A percentile compares a stretch with the other conserved stretches of the same genome.
These are phyloP conservation scores for Parapsyche elsis DNA, from an alignment of 1,140 invertebrate species.

Conservation along the genomic window DNA sequence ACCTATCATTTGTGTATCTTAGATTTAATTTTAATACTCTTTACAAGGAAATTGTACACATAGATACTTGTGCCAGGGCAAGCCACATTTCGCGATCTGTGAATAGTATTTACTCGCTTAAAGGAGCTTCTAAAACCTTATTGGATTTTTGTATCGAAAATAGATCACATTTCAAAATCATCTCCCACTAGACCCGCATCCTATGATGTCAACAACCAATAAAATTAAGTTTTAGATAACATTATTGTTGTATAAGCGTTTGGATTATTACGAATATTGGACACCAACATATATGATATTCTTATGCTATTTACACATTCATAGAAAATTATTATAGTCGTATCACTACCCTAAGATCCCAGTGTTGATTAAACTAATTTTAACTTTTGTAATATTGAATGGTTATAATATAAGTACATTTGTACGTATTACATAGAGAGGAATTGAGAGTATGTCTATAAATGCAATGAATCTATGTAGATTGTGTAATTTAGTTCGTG, in stretches of 20 bases:
- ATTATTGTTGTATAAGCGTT: slow-evolving; percentile 37
- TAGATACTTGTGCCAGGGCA: neutral
- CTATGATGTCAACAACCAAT: neutral
- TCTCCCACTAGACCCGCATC: neutral
- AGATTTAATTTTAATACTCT: no score
- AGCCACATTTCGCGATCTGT: neutral
- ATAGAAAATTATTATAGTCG: slow-evolving; percentile 46
- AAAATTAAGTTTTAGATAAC: slow-evolving; percentile 22
- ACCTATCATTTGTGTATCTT: no score
- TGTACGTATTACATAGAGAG: neutral
- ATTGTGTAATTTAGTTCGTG: neutral
- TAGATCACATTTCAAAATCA: slow-evolving; percentile 1
- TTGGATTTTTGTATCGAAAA: slow-evolving; percentile 27
- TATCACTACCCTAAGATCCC: slow-evolving; percentile 26
- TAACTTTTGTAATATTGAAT: slow-evolving; percentile 21
- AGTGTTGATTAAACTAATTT: slow-evolving; percentile 19
- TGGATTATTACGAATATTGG: slow-evolving; percentile 52
- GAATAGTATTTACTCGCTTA: slow-evolving; percentile 41
- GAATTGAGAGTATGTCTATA: slow-evolving; percentile 8
- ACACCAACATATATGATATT: slow-evolving; percentile 55
- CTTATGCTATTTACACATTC: slow-evolving; percentile 57
- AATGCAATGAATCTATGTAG: neutral
- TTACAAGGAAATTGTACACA: neutral
- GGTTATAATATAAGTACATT: neutral
- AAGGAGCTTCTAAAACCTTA: slow-evolving; percentile 50